Evolutionary conservation across 2,113 vertebrate genomes (phyloP).

Genomic region (Colius striatus): DNA sequence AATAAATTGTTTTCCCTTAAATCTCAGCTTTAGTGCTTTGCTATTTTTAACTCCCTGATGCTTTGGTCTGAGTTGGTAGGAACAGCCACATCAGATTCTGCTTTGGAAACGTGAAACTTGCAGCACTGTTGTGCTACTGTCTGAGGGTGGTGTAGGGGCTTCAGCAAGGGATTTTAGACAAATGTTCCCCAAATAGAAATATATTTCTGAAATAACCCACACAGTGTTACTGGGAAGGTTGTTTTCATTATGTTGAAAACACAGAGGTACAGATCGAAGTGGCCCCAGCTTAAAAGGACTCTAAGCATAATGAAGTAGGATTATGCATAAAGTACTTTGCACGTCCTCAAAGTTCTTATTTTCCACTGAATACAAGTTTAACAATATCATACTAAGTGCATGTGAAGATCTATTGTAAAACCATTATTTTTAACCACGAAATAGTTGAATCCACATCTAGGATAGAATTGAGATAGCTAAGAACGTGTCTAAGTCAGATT

Average conservation of each 20-base stretch:
- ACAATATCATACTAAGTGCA: background rate
- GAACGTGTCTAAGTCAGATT: background rate
- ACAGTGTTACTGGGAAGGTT: background rate
- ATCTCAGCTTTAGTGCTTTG: background rate
- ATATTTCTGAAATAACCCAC: background rate
- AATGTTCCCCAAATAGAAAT: background rate
- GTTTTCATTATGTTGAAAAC: background rate
- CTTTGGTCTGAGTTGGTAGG: background rate
- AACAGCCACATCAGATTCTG: background rate
- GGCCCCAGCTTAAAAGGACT: background rate
- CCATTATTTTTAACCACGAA: background rate
- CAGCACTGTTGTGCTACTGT: background rate
- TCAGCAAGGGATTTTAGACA: background rate
- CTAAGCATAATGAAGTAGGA: background rate
- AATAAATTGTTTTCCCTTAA: constrained; percentile 70
- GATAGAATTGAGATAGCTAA: background rate
- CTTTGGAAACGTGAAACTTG: background rate
- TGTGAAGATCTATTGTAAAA: background rate
- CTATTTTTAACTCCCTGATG: background rate
- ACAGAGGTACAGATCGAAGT: background rate
- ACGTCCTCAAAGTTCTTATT: background rate
- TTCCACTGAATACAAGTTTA: background rate
- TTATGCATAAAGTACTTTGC: background rate
- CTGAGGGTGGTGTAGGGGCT: background rate
- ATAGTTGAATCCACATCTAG: background rate